Base-by-base conservation (phyloP, 2,888 invertebrate genomes). In the Autographa pulchrina region DNA sequence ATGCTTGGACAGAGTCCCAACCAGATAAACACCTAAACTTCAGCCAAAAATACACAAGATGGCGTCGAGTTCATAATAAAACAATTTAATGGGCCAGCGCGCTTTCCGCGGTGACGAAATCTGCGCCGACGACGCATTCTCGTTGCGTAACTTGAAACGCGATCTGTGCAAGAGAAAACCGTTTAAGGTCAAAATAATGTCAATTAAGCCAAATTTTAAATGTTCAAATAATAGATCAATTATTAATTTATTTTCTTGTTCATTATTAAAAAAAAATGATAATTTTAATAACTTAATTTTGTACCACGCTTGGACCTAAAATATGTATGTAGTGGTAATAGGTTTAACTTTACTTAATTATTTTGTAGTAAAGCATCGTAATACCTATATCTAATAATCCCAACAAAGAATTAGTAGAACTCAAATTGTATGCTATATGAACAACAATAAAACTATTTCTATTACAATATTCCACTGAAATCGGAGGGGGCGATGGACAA, bases 61-160 rank as follows among this genome's bases (percentile, higher is more conserved):
- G 95, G 95, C 95, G 95, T 92, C 95, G 93, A 90, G 94, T 95
- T 94, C 95, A 95, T 95, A 96, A 95, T 96, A 96, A 95, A 96
- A 95, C 95, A 94, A 95, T 96, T 95, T 96, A 96, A 96, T 95
- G 95, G 95, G 95, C 95, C 95, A 94, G 92, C 95, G 93, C 95
- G 94, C 92, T 95, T 96, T 94, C 95, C 95, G 95, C 92, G 94
- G 94, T 95, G 95, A 95, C 94, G 95, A 96, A 95, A 96, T 94
- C 91, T 89, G 92, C 94, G 93, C 93, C 92, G 93, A 92, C 94
- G 94, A 92, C 94, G 94, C 93, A 93, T 92, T 91, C 90, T 88
- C 86, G 92, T 94, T 96, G 89, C 94, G 94, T 93, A 95, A 95
- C 90, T 89, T 91, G 93, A 93, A 93, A 93, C 91, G 91, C 92